Conservation (phyloP, 2,888 invertebrate genomes). For the Elgonia sp. region DNA sequence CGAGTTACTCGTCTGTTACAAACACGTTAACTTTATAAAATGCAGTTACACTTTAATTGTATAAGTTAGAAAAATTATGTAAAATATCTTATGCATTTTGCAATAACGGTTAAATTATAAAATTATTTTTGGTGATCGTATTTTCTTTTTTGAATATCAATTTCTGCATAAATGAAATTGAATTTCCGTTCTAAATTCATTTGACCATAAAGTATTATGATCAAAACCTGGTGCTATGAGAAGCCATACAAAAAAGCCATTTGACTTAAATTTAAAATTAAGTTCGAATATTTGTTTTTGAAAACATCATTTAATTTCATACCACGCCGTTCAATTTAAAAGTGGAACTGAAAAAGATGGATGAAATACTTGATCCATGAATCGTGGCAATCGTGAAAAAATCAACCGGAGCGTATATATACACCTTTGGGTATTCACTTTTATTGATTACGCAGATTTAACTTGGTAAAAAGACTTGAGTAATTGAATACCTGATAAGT, state of each 20-base stretch:
- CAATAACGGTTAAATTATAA: too few relatives aligned
- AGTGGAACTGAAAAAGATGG: constrained; percentile 38
- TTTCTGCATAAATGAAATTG: too few relatives aligned
- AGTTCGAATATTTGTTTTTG: constrained; percentile 18
- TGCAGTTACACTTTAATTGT: too few relatives aligned
- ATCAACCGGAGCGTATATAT: constrained; percentile 45
- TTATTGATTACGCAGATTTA: constrained; percentile 72
- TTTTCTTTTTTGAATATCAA: too few relatives aligned
- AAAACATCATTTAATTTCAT: constrained; percentile 48
- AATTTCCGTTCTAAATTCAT: too few relatives aligned
- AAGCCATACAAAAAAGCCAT: not conserved
- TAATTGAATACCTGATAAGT: constrained; percentile 71
- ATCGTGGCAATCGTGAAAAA: constrained; percentile 47
- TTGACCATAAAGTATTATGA: not conserved
- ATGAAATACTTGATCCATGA: constrained; percentile 50
- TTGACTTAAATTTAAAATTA: constrained; percentile 5
- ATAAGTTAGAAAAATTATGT: too few relatives aligned
- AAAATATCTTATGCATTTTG: too few relatives aligned
- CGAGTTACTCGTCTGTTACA: too few relatives aligned
- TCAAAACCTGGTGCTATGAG: not conserved
- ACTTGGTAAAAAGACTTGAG: constrained; percentile 67
- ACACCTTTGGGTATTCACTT: constrained; percentile 52
- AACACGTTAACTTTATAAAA: too few relatives aligned
- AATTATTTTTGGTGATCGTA: too few relatives aligned
- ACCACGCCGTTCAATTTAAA: constrained; percentile 32